A percentile compares a stretch with the other conserved stretches of the same genome.
Evolutionary conservation across 2,888 invertebrate species (phyloP).

Genomic region (Sericinus montela): DNA sequence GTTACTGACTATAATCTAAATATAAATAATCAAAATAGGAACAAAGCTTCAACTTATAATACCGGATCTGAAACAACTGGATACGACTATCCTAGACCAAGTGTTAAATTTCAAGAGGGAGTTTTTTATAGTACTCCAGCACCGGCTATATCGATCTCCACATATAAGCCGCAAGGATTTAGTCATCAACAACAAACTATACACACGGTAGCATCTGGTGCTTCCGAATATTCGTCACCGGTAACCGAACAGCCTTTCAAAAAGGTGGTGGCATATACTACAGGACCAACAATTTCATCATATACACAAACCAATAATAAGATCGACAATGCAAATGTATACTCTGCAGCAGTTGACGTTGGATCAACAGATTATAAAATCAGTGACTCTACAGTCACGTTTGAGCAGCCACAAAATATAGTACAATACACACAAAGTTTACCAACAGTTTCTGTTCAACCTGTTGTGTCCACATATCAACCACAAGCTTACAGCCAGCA

Average conservation of each 20-base stretch:
- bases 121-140: slow-evolving; percentile 51
- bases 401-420: slow-evolving; percentile 28
- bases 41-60: slow-evolving; percentile 28
- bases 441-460: slow-evolving; percentile 24
- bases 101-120: slow-evolving; percentile 58
- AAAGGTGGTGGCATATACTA: slow-evolving; percentile 64
- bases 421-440: slow-evolving; percentile 41
- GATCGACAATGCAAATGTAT: slow-evolving; percentile 30
- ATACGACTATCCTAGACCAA: slow-evolving; percentile 49
- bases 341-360: slow-evolving; percentile 3
- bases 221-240: slow-evolving; percentile 54
- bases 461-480: slow-evolving; percentile 44
- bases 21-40: slow-evolving; percentile 41
- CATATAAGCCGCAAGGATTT: slow-evolving; percentile 55
- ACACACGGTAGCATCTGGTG: slow-evolving; percentile 47
- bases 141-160: slow-evolving; percentile 51
- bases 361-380: slow-evolving; percentile 17
- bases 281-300: slow-evolving; percentile 42
- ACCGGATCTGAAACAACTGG: slow-evolving; percentile 10
- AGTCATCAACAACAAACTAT: slow-evolving; percentile 55
- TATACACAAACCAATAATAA: slow-evolving; percentile 48
- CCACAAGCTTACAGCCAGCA: slow-evolving; percentile 52
- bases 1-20: slow-evolving; percentile 50
- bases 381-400: slow-evolving; percentile 31
- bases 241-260: slow-evolving; percentile 61